Percentiles rank a stretch among this genome's conserved stretches.
Evolutionary conservation across 2,888 invertebrate genomes (phyloP).

Genomic region (Eupithecia tripunctaria): DNA sequence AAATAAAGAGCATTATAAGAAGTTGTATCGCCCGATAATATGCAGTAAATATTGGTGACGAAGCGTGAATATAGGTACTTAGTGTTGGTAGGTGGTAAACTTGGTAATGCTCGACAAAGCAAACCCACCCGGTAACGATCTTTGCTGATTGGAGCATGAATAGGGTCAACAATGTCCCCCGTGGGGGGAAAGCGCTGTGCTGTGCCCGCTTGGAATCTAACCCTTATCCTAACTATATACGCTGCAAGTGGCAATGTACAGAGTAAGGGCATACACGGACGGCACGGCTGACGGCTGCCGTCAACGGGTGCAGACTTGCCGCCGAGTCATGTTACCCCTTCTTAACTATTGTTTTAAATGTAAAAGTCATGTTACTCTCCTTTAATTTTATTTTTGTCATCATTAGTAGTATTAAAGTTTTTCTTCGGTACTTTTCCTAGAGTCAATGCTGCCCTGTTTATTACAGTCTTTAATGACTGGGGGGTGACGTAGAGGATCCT

Average conservation of each 20-base stretch:
- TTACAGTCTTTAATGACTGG: too few species aligned
- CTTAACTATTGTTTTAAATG: too few species aligned
- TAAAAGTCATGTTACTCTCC: too few species aligned
- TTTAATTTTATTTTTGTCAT: too few species aligned
- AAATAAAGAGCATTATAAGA: not conserved
- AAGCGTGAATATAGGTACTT: not conserved
- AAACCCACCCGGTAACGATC: slow-evolving; percentile 1
- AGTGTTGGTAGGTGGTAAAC: not conserved
- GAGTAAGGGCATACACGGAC: too few species aligned
- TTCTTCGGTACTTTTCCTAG: too few species aligned
- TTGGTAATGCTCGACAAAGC: slow-evolving; percentile 1
- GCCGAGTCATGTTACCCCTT: too few species aligned
- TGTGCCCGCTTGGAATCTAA: slow-evolving; percentile 14
- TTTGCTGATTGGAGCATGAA: slow-evolving; percentile 18
- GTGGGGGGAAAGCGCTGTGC: slow-evolving; percentile 1
- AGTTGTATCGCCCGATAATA: not conserved
- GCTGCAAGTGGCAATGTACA: not conserved
- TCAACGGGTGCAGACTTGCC: too few species aligned
- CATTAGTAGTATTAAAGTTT: too few species aligned
- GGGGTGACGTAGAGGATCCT: not conserved
- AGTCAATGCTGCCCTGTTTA: too few species aligned
- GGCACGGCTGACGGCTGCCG: too few species aligned
- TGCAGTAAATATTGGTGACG: not conserved
- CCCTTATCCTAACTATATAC: slow-evolving; percentile 15
- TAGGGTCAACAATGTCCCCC: not conserved